Base-by-base conservation (phyloP, 1,140 invertebrate genomes). In the Idris sp. region DNA sequence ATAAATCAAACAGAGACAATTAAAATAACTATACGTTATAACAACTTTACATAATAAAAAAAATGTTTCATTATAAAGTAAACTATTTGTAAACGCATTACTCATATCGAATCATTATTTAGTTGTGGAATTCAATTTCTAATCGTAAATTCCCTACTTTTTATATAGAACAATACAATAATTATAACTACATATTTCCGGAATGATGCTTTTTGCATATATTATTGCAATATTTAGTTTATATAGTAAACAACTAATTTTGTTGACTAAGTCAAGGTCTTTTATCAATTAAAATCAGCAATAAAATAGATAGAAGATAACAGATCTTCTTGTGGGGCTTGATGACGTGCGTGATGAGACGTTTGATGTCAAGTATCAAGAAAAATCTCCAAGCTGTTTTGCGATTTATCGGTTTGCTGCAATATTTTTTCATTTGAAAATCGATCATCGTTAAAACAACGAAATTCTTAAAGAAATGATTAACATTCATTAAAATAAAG, bases 341-440 rank as follows among this genome's bases (percentile, higher is more conserved):
- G 68, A 72, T 72, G 68, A 72, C 68, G 68, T 41, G 49, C 64
- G 33, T 58, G 64, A 68, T 61, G 67, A 61, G 54, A 71, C 48
- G 67, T 61, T 61, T 54, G 67, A 43, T 62, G 68, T 72, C 58
- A 62, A 61, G 67, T 62, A 71, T 71, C 67, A 49, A 72, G 58
- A 62, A n/a, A n/a, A 41, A 62, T 62, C 58, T 56, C 22, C 4
- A 53, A 35, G 36, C 18, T 15, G 30, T 8, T 14, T 54, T n/a
- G 51, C 49, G 43, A 72, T 72, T 72, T 62, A 72, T 49, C 56
- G 26, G 26, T 71, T 31, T 31, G 41, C 28, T 36, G 19, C 28
- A 41, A 25, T 28, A 43, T 72, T 56, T 28, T n/a, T 35, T 18
- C 56, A 18, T 36, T 58, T 62, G 54, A 56, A 64, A 72, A 64